A percentile compares a stretch with the other conserved stretches of the same genome.
These are phyloP conservation scores for Scartelaos histophorus DNA, from an alignment of 2,113 vertebrate species.

Conservation along the genomic window DNA sequence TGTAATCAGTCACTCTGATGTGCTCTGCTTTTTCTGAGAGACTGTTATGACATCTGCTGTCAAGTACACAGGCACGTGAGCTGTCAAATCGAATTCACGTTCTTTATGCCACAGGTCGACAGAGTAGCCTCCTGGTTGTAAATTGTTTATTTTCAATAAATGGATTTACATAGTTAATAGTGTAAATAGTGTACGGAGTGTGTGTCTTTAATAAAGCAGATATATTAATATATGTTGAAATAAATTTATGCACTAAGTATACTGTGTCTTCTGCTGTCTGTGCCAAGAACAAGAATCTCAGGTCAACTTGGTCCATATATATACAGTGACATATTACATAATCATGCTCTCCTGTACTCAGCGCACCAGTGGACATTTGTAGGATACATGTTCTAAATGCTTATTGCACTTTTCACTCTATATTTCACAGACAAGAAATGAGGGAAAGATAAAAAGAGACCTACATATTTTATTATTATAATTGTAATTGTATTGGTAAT, in stretches of 20 bases:
- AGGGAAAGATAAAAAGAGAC: neutral
- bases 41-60: slow-evolving; percentile 48
- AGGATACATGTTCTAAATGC: neutral
- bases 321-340: slow-evolving; percentile 1
- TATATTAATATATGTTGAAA: slow-evolving; percentile 71
- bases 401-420: neutral
- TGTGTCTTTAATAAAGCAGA: slow-evolving; percentile 61
- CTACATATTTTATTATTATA: neutral
- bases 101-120: slow-evolving; percentile 18
- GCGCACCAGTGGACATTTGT: neutral
- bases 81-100: slow-evolving; percentile 28
- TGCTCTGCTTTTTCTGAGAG: slow-evolving; percentile 25
- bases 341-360: neutral
- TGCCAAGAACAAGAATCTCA: slow-evolving; percentile 24
- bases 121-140: slow-evolving; percentile 48
- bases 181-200: slow-evolving; percentile 62
- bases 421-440: neutral
- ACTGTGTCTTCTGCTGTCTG: slow-evolving; percentile 33
- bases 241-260: slow-evolving; percentile 62
- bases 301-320: slow-evolving; percentile 36
- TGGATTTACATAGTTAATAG: slow-evolving; percentile 34
- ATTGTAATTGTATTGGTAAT: too few species aligned
- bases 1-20: slow-evolving; percentile 17
- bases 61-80: slow-evolving; percentile 20
- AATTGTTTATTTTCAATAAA: slow-evolving; percentile 37